A percentile compares a stretch with the other conserved stretches of the same genome.
Conservation (phyloP, 2,888 invertebrate species). For the Macrosiphum euphorbiae region DNA sequence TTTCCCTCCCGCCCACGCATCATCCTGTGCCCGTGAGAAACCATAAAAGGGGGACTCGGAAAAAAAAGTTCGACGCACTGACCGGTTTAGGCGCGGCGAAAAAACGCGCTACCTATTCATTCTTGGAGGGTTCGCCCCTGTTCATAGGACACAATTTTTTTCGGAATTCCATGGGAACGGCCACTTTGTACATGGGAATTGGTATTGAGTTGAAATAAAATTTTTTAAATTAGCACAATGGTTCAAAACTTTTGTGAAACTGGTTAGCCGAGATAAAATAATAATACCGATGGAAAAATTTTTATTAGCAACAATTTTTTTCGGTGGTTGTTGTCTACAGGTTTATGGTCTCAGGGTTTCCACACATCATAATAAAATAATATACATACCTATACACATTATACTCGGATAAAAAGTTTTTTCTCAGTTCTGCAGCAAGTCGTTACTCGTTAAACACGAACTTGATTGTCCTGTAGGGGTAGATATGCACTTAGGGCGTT, state of each 20-base stretch:
- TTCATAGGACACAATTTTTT: conserved; percentile 43
- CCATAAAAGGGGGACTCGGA: background rate
- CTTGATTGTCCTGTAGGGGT: background rate
- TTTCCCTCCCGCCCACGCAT: background rate
- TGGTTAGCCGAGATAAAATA: background rate
- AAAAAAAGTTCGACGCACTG: conserved; percentile 52
- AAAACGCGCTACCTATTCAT: conserved; percentile 20
- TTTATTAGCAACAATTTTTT: conserved; percentile 13
- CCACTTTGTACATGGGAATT: background rate
- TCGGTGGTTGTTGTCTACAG: background rate
- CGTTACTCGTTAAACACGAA: conserved; percentile 27
- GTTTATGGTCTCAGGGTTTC: conserved; percentile 41
- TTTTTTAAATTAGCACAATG: conserved; percentile 31
- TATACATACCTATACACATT: background rate
- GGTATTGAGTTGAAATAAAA: background rate
- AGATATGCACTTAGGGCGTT: background rate
- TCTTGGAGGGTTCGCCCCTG: conserved; percentile 8
- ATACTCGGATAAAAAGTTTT: background rate
- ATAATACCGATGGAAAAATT: background rate
- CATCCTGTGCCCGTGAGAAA: conserved; percentile 40
- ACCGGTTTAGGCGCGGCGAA: conserved; percentile 45
- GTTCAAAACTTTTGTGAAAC: conserved; percentile 41
- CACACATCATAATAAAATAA: background rate
- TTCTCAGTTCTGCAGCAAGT: conserved; percentile 23
- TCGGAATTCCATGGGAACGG: conserved; percentile 58